Conservation (phyloP, 1,140 invertebrate genomes). For the Drosophila pectinifera region DNA sequence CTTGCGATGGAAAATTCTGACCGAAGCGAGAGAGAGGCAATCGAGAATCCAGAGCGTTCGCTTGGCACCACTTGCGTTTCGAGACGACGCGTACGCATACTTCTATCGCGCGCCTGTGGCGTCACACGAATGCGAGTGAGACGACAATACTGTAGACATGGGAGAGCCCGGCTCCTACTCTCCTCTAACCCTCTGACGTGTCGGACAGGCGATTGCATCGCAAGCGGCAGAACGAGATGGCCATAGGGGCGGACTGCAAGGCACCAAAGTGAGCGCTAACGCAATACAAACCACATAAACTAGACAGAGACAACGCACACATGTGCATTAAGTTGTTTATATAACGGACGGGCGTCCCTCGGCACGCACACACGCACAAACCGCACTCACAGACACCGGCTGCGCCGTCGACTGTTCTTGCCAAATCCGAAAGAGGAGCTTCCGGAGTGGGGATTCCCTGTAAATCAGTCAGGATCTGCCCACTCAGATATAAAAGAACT, state of each 20-base stretch:
- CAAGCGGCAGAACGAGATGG: constrained; percentile 45
- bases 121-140: constrained; percentile 62
- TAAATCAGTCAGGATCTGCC: constrained; percentile 2
- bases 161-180: constrained; percentile 48
- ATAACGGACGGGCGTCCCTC: constrained; percentile 22
- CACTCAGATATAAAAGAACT: constrained; percentile 8
- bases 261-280: constrained; percentile 32
- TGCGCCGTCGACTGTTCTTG: not conserved
- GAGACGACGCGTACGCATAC: constrained; percentile 70
- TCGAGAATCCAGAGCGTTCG: constrained; percentile 33
- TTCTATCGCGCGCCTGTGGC: constrained; percentile 43
- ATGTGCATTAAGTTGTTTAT: constrained; percentile 11
- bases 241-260: constrained; percentile 28
- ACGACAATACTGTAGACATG: constrained; percentile 19
- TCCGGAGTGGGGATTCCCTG: not conserved
- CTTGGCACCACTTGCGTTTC: constrained; percentile 45
- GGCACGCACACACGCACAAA: constrained; percentile 4
- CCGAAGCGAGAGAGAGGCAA: constrained; percentile 28
- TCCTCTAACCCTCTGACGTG: constrained; percentile 32
- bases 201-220: constrained; percentile 43
- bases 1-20: constrained; percentile 51
- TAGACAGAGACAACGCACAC: not conserved
- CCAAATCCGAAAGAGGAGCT: not conserved
- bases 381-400: constrained; percentile 10
- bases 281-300: constrained; percentile 10